phyloP scores from a whole-genome alignment of 2,888 invertebrate genomes.

The Craniophora ligustri region DNA sequence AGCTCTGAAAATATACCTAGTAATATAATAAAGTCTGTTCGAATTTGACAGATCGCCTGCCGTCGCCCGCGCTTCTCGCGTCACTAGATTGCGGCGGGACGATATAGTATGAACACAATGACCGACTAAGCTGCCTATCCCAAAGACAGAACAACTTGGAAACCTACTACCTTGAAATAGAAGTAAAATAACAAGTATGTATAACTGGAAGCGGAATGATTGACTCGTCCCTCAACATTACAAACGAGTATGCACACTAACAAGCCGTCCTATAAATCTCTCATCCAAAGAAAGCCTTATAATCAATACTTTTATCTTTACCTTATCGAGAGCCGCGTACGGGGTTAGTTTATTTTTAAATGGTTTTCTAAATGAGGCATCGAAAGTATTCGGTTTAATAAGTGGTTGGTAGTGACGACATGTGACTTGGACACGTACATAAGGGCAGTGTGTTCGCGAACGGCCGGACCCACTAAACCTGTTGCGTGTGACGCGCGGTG shows the following conservation, averaged over 20 bases:
- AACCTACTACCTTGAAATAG: constrained; percentile 6
- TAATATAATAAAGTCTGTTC: too few species aligned
- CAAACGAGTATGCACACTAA: constrained; percentile 12
- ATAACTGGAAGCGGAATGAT: constrained; percentile 16
- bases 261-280: constrained; percentile 24
- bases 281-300: constrained; percentile 31
- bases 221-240: constrained; percentile 32
- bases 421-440: constrained; percentile 59
- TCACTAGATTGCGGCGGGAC: too few species aligned
- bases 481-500: constrained; percentile 64
- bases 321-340: constrained; percentile 32
- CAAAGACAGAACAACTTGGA: constrained; percentile 15
- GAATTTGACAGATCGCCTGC: too few species aligned
- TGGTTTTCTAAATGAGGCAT: constrained; percentile 53
- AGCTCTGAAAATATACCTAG: too few species aligned
- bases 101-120: constrained; percentile 31
- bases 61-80: too few species aligned
- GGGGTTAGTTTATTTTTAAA: constrained; percentile 47
- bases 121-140: constrained; percentile 18
- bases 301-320: constrained; percentile 32
- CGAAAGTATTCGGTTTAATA: constrained; percentile 54
- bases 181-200: constrained; percentile 10
- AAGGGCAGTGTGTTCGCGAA: constrained; percentile 68
- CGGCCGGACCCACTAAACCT: constrained; percentile 79
- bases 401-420: constrained; percentile 46